These are phyloP conservation scores for Phalanger gymnotis DNA, from an alignment of 2,797 vertebrate species.

Conservation along the genomic window DNA sequence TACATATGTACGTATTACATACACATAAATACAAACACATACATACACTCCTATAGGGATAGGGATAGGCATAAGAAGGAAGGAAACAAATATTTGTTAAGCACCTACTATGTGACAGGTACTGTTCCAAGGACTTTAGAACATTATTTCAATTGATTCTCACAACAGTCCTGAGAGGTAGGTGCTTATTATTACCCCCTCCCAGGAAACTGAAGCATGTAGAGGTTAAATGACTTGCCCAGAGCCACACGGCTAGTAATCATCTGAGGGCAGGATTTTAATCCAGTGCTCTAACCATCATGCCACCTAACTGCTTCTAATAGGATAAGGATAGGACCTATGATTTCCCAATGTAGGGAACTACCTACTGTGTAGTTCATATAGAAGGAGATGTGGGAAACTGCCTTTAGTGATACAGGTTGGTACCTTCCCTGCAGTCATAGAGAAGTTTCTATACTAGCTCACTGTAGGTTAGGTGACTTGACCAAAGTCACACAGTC, in stretches of 20 bases:
- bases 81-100: not conserved
- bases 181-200: not conserved
- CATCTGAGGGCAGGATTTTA: not conserved
- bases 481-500: not conserved
- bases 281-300: not conserved
- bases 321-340: not conserved
- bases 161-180: not conserved
- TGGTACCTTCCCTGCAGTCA: not conserved
- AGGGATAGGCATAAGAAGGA: not conserved
- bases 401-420: not conserved
- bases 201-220: not conserved
- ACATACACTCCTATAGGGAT: not conserved
- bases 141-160: not conserved
- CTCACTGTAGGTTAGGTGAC: not conserved
- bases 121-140: fast-evolving
- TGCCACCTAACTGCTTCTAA: not conserved
- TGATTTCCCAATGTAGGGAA: not conserved
- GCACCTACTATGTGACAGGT: not conserved
- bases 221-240: not conserved
- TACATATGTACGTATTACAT: not conserved
- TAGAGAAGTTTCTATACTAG: not conserved
- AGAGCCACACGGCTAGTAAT: not conserved
- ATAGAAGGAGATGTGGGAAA: not conserved
- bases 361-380: not conserved
- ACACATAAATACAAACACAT: not conserved